These are phyloP conservation scores for Hirtodrosophila histrioides DNA, from an alignment of 2,888 invertebrate species.

Conservation along the genomic window DNA sequence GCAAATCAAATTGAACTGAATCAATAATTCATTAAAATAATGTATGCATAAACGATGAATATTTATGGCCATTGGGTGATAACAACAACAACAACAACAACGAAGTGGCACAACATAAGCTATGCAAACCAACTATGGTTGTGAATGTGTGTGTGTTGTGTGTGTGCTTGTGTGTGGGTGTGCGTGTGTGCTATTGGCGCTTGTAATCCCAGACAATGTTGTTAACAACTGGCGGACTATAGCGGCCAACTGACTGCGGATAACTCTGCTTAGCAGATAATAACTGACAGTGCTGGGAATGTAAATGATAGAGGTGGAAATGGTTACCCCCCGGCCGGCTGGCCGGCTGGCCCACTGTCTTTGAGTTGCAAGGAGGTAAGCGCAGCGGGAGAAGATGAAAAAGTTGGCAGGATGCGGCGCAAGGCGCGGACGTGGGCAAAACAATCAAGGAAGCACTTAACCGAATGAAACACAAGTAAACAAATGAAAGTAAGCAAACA, in stretches of 20 bases:
- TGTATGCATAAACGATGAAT: constrained; percentile 73
- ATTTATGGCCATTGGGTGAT: constrained; percentile 64
- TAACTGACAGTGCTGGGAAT: constrained; percentile 30
- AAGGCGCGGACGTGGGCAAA: constrained; percentile 62
- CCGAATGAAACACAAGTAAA: constrained; percentile 80
- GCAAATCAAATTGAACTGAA: constrained; percentile 49
- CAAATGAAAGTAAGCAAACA: constrained; percentile 76
- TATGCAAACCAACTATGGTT: constrained; percentile 35
- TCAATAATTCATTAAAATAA: constrained; percentile 79
- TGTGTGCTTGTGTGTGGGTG: background rate
- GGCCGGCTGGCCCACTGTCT: background rate
- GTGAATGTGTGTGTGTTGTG: background rate
- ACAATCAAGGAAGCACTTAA: constrained; percentile 80
- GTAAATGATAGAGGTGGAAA: constrained; percentile 8
- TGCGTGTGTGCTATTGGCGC: constrained; percentile 15
- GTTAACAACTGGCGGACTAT: constrained; percentile 57
- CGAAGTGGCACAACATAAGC: constrained; percentile 37
- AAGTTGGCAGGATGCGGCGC: constrained; percentile 1
- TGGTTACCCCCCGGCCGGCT: background rate
- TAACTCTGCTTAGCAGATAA: constrained; percentile 49
- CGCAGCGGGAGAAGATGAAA: constrained; percentile 8
- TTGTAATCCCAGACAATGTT: constrained; percentile 59
- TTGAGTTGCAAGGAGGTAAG: background rate
- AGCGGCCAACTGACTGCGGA: constrained; percentile 24
- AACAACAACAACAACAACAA: constrained; percentile 38